Evolutionary conservation across 2,797 vertebrate genomes (phyloP).

Genomic region (Calcarius lapponicus): DNA sequence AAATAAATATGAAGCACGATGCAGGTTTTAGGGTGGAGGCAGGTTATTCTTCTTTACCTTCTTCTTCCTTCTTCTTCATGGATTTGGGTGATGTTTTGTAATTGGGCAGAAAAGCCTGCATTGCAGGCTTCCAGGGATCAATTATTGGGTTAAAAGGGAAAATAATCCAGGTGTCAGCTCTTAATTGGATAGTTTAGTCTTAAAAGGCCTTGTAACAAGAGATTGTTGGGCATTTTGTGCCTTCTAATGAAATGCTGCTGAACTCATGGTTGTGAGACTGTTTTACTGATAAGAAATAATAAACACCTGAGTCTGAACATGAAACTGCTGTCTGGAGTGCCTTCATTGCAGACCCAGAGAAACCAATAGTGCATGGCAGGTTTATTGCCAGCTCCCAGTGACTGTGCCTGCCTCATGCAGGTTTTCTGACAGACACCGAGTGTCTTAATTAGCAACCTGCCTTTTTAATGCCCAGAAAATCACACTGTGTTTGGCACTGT

Average conservation of each 20-base stretch:
- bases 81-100: too few species aligned
- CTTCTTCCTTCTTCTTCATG: neutral
- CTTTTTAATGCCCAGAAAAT: neutral
- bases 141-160: neutral
- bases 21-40: neutral
- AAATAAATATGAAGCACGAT: neutral
- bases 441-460: neutral
- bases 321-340: neutral
- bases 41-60: neutral
- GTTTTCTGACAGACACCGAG: neutral
- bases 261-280: accelerated
- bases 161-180: neutral
- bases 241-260: neutral
- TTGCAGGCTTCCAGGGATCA: neutral
- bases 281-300: neutral
- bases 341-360: neutral
- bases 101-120: too few species aligned
- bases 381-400: neutral
- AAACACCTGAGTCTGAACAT: neutral
- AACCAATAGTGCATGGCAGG: neutral
- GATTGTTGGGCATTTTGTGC: neutral
- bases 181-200: neutral
- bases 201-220: neutral
- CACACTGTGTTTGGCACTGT: accelerated
- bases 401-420: neutral